A percentile compares a stretch with the other conserved stretches of the same genome.
phyloP scores from a whole-genome alignment of 2,888 invertebrate species.

The Lamproptera curius region DNA sequence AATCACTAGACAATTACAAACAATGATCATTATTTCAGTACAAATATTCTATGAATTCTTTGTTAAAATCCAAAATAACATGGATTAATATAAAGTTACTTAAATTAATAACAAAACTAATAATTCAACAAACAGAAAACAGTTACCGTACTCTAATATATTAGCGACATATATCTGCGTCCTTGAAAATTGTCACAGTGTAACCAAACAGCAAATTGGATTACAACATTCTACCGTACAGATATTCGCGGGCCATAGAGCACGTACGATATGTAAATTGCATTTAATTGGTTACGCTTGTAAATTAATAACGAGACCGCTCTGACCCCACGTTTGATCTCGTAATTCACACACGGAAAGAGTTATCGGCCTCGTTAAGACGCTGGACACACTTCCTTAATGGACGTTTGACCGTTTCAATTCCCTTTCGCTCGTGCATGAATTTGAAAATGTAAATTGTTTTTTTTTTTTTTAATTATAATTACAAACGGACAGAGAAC shows the following conservation, averaged over 20 bases:
- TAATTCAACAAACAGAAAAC: too few relatives aligned
- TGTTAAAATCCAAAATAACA: too few relatives aligned
- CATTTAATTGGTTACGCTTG: conserved; percentile 68
- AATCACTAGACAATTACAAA: too few relatives aligned
- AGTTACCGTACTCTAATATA: not conserved
- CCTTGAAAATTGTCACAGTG: not conserved
- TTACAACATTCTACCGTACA: not conserved
- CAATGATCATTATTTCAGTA: too few relatives aligned
- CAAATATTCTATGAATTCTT: too few relatives aligned
- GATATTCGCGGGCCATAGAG: not conserved
- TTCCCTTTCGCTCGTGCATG: conserved; percentile 46
- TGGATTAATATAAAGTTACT: too few relatives aligned
- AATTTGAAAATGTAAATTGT: too few relatives aligned
- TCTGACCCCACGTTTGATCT: conserved; percentile 67
- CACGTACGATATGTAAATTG: conserved; percentile 34
- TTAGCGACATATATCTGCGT: not conserved
- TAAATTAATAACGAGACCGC: conserved; percentile 67
- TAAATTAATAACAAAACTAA: too few relatives aligned
- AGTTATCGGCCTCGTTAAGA: conserved; percentile 66
- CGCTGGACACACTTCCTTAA: conserved; percentile 57
- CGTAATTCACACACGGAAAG: conserved; percentile 56
- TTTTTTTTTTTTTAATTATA: too few relatives aligned
- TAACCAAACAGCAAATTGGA: not conserved
- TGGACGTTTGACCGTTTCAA: conserved; percentile 56
- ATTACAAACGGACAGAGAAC: too few relatives aligned